phyloP scores from a whole-genome alignment of 2,888 invertebrate species.

The Flexamia atlantica region DNA sequence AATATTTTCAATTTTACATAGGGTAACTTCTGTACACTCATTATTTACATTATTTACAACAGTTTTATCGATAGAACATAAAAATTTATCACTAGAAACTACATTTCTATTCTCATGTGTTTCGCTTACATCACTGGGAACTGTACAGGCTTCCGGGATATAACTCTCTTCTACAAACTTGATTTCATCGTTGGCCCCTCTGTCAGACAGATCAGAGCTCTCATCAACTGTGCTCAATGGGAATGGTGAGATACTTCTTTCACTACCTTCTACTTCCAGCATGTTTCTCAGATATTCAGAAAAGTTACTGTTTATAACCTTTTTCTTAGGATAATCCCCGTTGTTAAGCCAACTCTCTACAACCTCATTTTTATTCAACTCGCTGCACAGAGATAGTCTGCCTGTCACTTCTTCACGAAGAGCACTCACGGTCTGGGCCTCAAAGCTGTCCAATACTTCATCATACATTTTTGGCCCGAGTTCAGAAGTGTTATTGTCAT shows the following conservation, averaged over 20 bases:
- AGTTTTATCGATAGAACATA: conserved; percentile 38
- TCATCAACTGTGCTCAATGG: conserved; percentile 51
- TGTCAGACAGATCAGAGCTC: conserved; percentile 39
- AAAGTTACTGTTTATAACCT: conserved; percentile 21
- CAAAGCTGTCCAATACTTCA: conserved; percentile 55
- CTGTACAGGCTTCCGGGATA: conserved; percentile 20
- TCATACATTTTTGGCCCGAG: conserved; percentile 55
- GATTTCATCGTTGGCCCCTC: background rate
- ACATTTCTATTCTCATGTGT: conserved; percentile 41
- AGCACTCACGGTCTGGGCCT: conserved; percentile 59
- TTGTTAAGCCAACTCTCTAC: conserved; percentile 52
- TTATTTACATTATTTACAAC: conserved; percentile 59
- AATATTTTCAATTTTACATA: background rate
- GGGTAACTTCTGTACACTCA: conserved; percentile 50
- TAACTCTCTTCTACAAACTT: background rate
- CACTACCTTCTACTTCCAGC: conserved; percentile 32
- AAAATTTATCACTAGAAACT: conserved; percentile 46
- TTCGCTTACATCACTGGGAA: conserved; percentile 10
- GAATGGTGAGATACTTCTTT: conserved; percentile 32
- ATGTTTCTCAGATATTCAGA: conserved; percentile 58
- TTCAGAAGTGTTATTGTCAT: conserved; percentile 59
- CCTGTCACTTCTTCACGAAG: conserved; percentile 47
- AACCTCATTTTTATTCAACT: conserved; percentile 13
- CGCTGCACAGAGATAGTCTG: conserved; percentile 28
- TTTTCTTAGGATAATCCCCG: conserved; percentile 5